Evolutionary conservation across 2,797 vertebrate species (phyloP), one percentile per base, ranked within the genome.

Genomic region (Spinibarbus caldwelli): DNA sequence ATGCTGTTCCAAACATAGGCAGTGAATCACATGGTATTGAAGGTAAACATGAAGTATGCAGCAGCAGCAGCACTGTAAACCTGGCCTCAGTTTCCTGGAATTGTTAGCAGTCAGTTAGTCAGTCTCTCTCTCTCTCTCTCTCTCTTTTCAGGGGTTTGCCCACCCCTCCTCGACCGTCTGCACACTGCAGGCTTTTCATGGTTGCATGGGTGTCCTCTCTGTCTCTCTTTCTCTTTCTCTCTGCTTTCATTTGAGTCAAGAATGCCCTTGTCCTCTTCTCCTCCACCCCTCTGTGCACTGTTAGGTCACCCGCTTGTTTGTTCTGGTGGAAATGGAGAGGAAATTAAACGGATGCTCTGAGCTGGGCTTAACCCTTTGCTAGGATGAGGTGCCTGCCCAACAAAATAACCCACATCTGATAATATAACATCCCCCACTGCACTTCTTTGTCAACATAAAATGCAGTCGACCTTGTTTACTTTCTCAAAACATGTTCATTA

Each of bases 301-400:
- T 93, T 93, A 94, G 95, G 94, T 95, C 94, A 95, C 91, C 93
- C 91, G 92, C 93, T 95, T 94, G 95, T 95, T 95, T 95, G 94
- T 94, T 95, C 95, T 94, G 94, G 95, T 95, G 94, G 93, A 94
- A 93, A 92, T 93, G 92, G 89, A 90, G 92, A 95, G 94, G 94
- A 95, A 95, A 95, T 93, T 93, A 95, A 93, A 92, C 59, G 29
- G 66, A 66, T 14, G 93, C 92, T 91, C 90, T 87, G 90, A 92
- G 73, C 89, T 86, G 85, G 85, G 84, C 41, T 95, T 95, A 95
- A 95, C 95, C 94, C 94, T 62, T 94, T 86, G 85, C 90, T 92
- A 88, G 90, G 88, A 90, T 92, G 68, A 31, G 54, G 29, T 1
- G 19, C 17, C 41, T 45, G 57, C 62, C 12, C 3, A 14, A 23